Conservation (phyloP, 2,113 vertebrate species). For the Erinaceus europaeus region DNA sequence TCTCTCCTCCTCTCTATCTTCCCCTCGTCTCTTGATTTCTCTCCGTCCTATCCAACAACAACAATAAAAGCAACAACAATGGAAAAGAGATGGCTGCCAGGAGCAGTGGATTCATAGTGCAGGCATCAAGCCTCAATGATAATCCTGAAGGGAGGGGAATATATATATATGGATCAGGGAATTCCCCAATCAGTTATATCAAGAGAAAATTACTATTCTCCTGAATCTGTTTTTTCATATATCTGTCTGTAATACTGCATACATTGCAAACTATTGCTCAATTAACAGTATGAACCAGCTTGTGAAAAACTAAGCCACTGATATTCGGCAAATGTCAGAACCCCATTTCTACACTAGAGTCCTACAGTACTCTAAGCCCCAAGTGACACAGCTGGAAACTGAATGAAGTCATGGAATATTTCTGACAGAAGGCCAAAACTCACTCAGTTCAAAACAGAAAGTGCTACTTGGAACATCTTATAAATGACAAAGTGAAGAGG, state of each 20-base stretch:
- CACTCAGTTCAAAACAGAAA: slow-evolving; percentile 27
- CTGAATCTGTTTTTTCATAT: not conserved
- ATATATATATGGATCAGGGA: not conserved
- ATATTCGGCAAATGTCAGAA: not conserved
- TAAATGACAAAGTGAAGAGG: not conserved
- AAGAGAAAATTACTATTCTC: slow-evolving; percentile 23
- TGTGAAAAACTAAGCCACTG: slow-evolving; percentile 29
- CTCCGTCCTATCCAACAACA: too few relatives aligned
- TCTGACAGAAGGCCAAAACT: not conserved
- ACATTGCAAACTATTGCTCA: not conserved
- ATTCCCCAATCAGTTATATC: not conserved
- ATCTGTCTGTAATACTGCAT: too few relatives aligned
- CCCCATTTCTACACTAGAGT: not conserved
- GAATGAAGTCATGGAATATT: not conserved
- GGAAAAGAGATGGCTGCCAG: too few relatives aligned
- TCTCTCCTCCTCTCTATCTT: too few relatives aligned
- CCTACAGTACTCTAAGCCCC: not conserved
- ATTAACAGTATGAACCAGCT: slow-evolving; percentile 4
- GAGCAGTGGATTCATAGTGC: too few relatives aligned
- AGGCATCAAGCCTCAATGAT: too few relatives aligned
- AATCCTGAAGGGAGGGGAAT: too few relatives aligned
- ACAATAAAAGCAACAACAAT: too few relatives aligned
- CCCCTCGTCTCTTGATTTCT: too few relatives aligned
- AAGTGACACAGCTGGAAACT: not conserved
- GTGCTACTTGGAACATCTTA: not conserved